Percentiles rank a stretch among this genome's conserved stretches.
These are phyloP conservation scores for Ginglymostoma cirratum DNA, from an alignment of 2,113 vertebrate genomes.

Conservation along the genomic window DNA sequence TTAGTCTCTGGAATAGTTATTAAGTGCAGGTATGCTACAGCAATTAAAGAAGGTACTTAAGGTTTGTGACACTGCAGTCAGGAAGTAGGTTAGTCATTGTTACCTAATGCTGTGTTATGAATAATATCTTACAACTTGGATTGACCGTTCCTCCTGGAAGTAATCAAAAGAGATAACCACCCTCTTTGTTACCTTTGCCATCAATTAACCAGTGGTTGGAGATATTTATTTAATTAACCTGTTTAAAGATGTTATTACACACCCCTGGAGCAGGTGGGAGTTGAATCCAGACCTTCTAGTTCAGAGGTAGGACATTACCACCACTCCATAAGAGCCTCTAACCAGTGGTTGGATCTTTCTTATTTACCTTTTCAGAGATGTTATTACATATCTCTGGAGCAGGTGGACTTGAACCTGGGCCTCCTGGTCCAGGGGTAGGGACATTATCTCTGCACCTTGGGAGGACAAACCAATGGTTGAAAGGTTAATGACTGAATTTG, in stretches of 20 bases:
- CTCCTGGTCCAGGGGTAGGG: too few relatives aligned
- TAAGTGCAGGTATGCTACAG: not conserved
- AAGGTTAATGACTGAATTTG: not conserved
- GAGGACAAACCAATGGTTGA: not conserved
- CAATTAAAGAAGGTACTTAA: not conserved
- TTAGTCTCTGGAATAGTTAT: not conserved
- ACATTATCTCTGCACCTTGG: too few relatives aligned
- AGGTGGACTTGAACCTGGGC: too few relatives aligned
- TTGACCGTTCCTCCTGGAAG: not conserved
- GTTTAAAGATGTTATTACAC: too few relatives aligned
- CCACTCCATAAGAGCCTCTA: too few relatives aligned
- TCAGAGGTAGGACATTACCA: too few relatives aligned
- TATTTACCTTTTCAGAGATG: too few relatives aligned
- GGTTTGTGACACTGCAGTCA: not conserved
- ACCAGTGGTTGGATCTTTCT: too few relatives aligned
- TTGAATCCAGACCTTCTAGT: too few relatives aligned
- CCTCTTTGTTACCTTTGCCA: not conserved
- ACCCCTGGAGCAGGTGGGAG: too few relatives aligned
- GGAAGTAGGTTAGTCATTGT: not conserved
- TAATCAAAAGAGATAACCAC: not conserved
- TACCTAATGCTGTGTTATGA: not conserved
- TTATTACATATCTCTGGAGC: too few relatives aligned
- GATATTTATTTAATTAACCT: too few relatives aligned
- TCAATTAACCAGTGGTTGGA: not conserved
- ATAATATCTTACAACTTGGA: not conserved